A percentile compares a stretch with the other conserved stretches of the same genome.
Conservation (phyloP, 2,888 invertebrate genomes). For the Nomada hirtipes region DNA sequence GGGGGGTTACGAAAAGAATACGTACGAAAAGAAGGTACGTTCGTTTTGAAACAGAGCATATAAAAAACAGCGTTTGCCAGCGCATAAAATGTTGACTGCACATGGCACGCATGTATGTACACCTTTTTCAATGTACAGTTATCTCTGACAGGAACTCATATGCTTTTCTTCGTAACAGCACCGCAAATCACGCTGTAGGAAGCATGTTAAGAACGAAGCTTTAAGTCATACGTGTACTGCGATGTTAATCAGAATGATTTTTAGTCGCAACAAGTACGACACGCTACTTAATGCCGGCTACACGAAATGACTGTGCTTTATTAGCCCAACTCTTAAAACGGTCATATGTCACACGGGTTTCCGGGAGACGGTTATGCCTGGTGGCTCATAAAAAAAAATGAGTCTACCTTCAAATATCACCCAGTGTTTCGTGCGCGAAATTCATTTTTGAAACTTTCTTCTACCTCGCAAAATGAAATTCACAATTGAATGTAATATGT, state of each 20-base stretch:
- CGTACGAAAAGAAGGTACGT: too few species aligned
- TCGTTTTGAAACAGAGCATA: not conserved
- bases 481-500: too few species aligned
- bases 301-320: constrained; percentile 24
- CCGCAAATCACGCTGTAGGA: constrained; percentile 46
- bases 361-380: not conserved
- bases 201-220: constrained; percentile 30
- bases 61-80: constrained; percentile 1
- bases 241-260: constrained; percentile 50
- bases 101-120: not conserved
- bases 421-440: constrained; percentile 3
- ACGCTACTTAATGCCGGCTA: not conserved
- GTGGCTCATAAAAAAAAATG: not conserved
- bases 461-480: not conserved
- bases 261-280: constrained; percentile 12
- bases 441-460: not conserved
- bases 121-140: constrained; percentile 45
- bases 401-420: not conserved
- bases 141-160: constrained; percentile 33
- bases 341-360: too few species aligned
- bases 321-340: not conserved
- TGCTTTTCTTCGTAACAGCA: constrained; percentile 17
- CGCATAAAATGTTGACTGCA: constrained; percentile 19
- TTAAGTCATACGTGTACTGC: not conserved
- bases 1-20: too few species aligned